phyloP scores from a whole-genome alignment of 1,140 invertebrate species.

The Octopus bimaculoides region DNA sequence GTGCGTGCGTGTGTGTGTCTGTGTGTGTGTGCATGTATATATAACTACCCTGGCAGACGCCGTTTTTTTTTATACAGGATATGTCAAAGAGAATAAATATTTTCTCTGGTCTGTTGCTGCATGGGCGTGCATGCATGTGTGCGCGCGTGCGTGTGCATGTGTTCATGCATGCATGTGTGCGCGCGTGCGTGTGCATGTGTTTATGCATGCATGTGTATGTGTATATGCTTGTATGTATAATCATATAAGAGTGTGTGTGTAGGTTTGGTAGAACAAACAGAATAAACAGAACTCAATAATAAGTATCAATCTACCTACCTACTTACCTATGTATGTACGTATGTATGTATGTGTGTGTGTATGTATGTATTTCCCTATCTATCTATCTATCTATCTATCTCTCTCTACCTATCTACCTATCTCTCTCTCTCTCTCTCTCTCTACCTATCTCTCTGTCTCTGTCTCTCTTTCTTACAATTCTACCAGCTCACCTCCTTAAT shows the following conservation, averaged over 20 bases:
- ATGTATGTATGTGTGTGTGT: not conserved
- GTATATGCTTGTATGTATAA: not conserved
- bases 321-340: not conserved
- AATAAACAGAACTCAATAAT: not conserved
- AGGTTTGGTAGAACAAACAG: not conserved
- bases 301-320: not conserved
- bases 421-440: too few relatives aligned
- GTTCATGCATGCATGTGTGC: not conserved
- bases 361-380: not conserved
- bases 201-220: not conserved
- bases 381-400: not conserved
- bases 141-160: not conserved
- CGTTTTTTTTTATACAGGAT: not conserved
- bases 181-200: not conserved
- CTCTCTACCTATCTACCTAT: not conserved
- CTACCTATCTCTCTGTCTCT: too few relatives aligned
- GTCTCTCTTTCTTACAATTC: too few relatives aligned
- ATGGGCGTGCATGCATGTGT: not conserved
- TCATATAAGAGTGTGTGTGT: not conserved
- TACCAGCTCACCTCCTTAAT: too few relatives aligned
- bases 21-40: not conserved
- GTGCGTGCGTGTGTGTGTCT: not conserved
- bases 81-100: not conserved
- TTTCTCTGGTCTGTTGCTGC: not conserved
- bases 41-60: not conserved